Base-by-base conservation (phyloP, 2,888 invertebrate genomes). In the Eretmocerus hayati region DNA sequence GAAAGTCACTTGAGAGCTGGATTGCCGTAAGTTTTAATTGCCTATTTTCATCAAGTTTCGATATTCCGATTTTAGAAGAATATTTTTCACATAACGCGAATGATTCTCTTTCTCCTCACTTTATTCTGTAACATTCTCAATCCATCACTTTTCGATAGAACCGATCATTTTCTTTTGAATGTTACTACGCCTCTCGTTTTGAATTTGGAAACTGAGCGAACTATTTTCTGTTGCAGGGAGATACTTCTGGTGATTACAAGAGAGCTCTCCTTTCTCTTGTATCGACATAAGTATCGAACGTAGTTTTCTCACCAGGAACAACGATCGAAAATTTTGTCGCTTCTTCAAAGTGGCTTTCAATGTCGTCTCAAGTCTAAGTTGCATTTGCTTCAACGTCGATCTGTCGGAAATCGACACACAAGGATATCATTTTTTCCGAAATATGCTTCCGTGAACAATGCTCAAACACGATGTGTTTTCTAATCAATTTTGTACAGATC, bases 171-270 rank as follows among this genome's bases (percentile, higher is more conserved):
- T n/a, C n/a, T n/a, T n/a, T n/a, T n/a, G n/a, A n/a, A n/a, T n/a
- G n/a, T n/a, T n/a, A n/a, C n/a, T n/a, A n/a, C n/a, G n/a, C n/a
- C n/a, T n/a, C n/a, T n/a, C n/a, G n/a, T n/a, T n/a, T n/a, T n/a
- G n/a, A n/a, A n/a, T n/a, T n/a, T n/a, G n/a, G n/a, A n/a, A n/a
- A n/a, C n/a, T n/a, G n/a, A 36, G 16, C 20, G 23, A 43, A 51
- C 43, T 56, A 46, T 53, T 52, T 50, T 59, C 65, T 66, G 71
- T 83, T 86, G 69, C 84, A 90, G 89, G 89, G 84, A 67, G 92
- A 92, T 77, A 90, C 90, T 59, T 89, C 90, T 67, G 92, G 92
- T 65, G 90, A 92, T 80, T 93, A 92, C 83, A 90, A 85, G 79
- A 86, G 85, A 77, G 83, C 89, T 67, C 82, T 93, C 70, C 81